Evolutionary conservation across 2,888 invertebrate species (phyloP).

Genomic region (Epistrophella euchroma): DNA sequence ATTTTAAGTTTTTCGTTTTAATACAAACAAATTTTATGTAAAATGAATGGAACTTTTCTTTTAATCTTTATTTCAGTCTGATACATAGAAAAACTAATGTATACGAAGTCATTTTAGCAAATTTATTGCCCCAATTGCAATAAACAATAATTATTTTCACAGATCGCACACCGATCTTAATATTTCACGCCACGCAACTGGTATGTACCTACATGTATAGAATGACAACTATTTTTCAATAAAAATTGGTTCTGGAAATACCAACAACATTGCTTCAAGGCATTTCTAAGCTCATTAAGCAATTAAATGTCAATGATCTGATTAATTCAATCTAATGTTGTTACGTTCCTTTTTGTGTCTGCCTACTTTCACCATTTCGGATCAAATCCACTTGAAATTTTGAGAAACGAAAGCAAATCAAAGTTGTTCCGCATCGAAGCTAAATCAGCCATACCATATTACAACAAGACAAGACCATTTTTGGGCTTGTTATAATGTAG

Average conservation of each 20-base stretch:
- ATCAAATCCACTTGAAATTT: conserved; percentile 66
- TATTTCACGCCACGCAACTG: no score
- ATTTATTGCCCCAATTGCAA: no score
- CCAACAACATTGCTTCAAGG: conserved; percentile 36
- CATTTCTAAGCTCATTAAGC: conserved; percentile 70
- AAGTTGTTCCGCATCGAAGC: conserved; percentile 60
- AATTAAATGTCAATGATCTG: conserved; percentile 75
- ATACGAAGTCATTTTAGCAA: no score
- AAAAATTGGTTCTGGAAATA: conserved; percentile 1
- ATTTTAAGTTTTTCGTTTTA: no score
- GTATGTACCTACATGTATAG: not conserved
- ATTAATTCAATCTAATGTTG: conserved; percentile 65
- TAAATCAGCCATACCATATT: conserved; percentile 58
- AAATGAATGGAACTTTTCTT: no score
- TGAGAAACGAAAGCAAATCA: conserved; percentile 70
- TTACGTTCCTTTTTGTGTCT: conserved; percentile 1
- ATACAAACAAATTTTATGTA: no score
- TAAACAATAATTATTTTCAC: no score
- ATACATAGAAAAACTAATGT: no score
- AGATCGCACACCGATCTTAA: no score
- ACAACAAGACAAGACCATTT: conserved; percentile 36
- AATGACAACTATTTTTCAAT: not conserved
- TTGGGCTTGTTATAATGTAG: conserved; percentile 41
- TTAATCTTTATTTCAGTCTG: no score
- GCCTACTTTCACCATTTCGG: conserved; percentile 65